phyloP scores from a whole-genome alignment of 2,888 invertebrate genomes.

The Drosophila infuscata region DNA sequence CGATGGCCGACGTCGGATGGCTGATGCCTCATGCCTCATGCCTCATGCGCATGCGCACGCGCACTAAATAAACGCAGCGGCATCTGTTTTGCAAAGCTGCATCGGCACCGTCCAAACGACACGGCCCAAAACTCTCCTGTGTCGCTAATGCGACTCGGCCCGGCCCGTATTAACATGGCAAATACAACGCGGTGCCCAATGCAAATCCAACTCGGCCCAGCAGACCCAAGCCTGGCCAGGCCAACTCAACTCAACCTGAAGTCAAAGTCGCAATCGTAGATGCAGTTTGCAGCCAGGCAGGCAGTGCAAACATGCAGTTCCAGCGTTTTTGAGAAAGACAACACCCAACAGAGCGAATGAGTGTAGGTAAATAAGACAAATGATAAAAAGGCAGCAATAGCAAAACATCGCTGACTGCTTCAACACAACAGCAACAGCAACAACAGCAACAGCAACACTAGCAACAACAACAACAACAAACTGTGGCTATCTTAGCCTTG shows the following conservation, averaged over 20 bases:
- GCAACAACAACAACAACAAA: slow-evolving; percentile 13
- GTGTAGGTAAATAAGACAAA: slow-evolving; percentile 76
- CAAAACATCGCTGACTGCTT: slow-evolving; percentile 61
- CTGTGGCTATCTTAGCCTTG: neutral
- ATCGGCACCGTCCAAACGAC: slow-evolving; percentile 15
- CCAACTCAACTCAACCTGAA: neutral
- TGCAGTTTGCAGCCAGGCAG: slow-evolving; percentile 5
- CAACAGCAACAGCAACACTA: slow-evolving; percentile 17
- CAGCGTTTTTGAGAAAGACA: slow-evolving; percentile 36
- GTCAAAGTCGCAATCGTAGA: slow-evolving; percentile 18
- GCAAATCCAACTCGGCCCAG: slow-evolving; percentile 58
- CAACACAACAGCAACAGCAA: slow-evolving; percentile 27
- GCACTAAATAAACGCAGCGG: slow-evolving; percentile 77
- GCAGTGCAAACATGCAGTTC: slow-evolving; percentile 55
- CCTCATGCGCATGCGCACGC: slow-evolving; percentile 76
- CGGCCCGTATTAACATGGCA: slow-evolving; percentile 59
- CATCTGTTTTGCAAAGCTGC: slow-evolving; percentile 64
- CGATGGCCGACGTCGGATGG: slow-evolving; percentile 36
- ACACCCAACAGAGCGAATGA: slow-evolving; percentile 49
- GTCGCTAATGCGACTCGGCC: slow-evolving; percentile 58
- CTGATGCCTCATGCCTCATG: too few species aligned
- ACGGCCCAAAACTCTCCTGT: slow-evolving; percentile 34
- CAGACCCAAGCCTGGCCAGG: neutral
- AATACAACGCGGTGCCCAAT: slow-evolving; percentile 65
- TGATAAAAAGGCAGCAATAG: slow-evolving; percentile 71